Evolutionary conservation across 2,888 invertebrate species (phyloP).

Genomic region (Pelosia muscerda): DNA sequence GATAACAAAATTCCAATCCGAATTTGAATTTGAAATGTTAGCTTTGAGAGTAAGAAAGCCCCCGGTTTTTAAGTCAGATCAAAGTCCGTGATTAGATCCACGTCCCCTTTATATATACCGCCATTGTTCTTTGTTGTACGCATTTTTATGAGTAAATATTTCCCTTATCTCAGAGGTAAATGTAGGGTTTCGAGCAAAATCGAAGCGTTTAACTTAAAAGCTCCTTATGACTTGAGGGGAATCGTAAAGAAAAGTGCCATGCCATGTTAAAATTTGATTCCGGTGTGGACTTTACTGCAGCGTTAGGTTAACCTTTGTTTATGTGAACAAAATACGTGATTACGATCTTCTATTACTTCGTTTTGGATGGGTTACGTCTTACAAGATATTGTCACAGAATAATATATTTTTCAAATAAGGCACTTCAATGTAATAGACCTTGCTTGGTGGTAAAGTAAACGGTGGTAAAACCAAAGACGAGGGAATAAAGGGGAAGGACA

Average conservation of each 20-base stretch:
- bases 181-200: not conserved
- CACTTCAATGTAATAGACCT: too few species aligned
- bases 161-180: not conserved
- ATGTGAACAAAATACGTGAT: not conserved
- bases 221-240: not conserved
- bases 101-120: not conserved
- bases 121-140: not conserved
- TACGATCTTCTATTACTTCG: not conserved
- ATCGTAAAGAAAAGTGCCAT: not conserved
- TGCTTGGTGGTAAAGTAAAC: too few species aligned
- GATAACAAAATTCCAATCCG: not conserved
- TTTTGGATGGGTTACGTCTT: too few species aligned
- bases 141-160: slow-evolving; percentile 2
- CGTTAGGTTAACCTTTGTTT: not conserved
- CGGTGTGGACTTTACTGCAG: not conserved
- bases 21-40: not conserved
- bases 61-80: slow-evolving; percentile 2
- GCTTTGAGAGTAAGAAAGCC: not conserved
- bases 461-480: too few species aligned
- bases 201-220: slow-evolving; percentile 2
- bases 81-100: slow-evolving; percentile 4
- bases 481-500: too few species aligned
- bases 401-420: too few species aligned
- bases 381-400: too few species aligned
- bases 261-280: not conserved